Percentiles rank a stretch among this genome's conserved stretches.
These are phyloP conservation scores for Cinclus cinclus DNA, from an alignment of 2,113 vertebrate species.

Conservation along the genomic window DNA sequence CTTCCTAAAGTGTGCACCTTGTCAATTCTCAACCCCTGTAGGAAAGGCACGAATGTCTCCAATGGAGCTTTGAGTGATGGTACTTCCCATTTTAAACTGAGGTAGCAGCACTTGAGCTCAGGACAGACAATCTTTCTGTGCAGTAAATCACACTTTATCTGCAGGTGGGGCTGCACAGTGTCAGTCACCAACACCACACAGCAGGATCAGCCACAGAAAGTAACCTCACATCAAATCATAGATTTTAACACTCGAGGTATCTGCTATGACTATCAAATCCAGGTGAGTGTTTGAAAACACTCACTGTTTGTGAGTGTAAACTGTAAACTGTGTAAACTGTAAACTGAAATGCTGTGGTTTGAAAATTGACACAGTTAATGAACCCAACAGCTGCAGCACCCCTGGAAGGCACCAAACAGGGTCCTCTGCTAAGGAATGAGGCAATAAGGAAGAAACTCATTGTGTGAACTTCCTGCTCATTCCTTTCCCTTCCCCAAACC, in stretches of 20 bases:
- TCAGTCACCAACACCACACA: neutral
- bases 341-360: neutral
- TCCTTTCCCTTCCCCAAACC: neutral
- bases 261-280: neutral
- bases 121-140: neutral
- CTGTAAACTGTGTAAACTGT: neutral
- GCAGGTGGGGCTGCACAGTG: neutral
- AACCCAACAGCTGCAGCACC: neutral
- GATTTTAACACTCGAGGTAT: neutral
- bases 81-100: neutral
- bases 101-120: neutral
- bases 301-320: too few relatives aligned
- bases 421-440: neutral
- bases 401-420: neutral
- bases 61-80: neutral
- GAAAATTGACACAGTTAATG: neutral
- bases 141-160: neutral
- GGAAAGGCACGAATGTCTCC: neutral
- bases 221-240: neutral
- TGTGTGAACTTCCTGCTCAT: neutral
- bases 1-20: neutral
- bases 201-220: neutral
- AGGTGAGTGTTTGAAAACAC: neutral
- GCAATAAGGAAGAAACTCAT: neutral
- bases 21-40: neutral